These are phyloP conservation scores for Lycaena phlaeas DNA, from an alignment of 2,888 invertebrate species.

Conservation along the genomic window DNA sequence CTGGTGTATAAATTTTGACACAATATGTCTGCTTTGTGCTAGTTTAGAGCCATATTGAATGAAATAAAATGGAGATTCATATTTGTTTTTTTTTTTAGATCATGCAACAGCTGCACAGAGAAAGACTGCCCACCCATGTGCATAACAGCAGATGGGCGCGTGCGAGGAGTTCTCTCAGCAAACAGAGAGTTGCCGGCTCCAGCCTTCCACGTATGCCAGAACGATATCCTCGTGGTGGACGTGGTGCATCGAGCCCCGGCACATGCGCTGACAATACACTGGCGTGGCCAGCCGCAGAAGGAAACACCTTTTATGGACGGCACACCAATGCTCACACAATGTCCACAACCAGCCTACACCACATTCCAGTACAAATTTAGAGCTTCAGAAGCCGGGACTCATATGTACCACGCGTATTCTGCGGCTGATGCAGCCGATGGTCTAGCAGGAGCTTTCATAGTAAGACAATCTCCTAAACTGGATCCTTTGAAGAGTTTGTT, in stretches of 20 bases:
- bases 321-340: conserved; percentile 83
- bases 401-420: conserved; percentile 82
- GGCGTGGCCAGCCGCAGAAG: conserved; percentile 83
- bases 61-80: no score
- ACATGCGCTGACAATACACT: conserved; percentile 81
- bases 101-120: conserved; percentile 77
- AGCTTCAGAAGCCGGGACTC: conserved; percentile 80
- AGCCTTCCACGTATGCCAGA: conserved; percentile 78
- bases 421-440: conserved; percentile 80
- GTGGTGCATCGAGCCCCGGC: conserved; percentile 82
- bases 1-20: no score
- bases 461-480: conserved; percentile 75
- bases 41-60: no score
- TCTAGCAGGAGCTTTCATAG: conserved; percentile 79
- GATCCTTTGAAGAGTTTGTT: conserved; percentile 76
- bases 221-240: conserved; percentile 83
- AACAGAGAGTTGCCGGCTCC: conserved; percentile 79
- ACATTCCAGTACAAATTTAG: conserved; percentile 84
- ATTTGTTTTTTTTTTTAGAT: conserved; percentile 60
- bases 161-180: conserved; percentile 76
- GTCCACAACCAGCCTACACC: conserved; percentile 81
- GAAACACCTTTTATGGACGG: conserved; percentile 85
- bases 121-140: conserved; percentile 77
- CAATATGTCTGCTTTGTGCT: no score
- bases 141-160: conserved; percentile 76